phyloP scores from a whole-genome alignment of 1,140 invertebrate species.

The Brachionus angularis region DNA sequence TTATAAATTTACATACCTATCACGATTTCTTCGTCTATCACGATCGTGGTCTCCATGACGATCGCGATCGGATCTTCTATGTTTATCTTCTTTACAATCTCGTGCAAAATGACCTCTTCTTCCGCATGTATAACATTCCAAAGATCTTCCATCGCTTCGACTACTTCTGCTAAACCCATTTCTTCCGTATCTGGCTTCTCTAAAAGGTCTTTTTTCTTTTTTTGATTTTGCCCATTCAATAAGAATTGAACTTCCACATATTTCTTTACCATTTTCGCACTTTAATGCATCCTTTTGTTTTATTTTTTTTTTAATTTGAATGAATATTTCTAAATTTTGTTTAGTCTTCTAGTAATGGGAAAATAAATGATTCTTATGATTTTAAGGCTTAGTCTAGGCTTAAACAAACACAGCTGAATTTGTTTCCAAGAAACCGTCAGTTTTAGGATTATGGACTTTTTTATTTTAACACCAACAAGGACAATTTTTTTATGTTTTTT shows the following conservation, averaged over 20 bases:
- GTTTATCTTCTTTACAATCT: constrained; percentile 63
- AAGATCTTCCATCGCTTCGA: background rate
- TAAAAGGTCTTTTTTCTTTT: background rate
- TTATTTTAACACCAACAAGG: too few relatives aligned
- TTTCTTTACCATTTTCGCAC: constrained; percentile 37
- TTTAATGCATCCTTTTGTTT: constrained; percentile 43
- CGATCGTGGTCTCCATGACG: background rate
- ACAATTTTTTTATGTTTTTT: too few relatives aligned
- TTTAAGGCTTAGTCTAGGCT: too few relatives aligned
- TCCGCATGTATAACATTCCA: constrained; percentile 79
- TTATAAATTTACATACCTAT: too few relatives aligned
- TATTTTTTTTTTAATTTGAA: background rate
- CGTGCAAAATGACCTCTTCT: constrained; percentile 83
- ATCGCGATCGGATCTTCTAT: constrained; percentile 43
- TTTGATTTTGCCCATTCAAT: constrained; percentile 36
- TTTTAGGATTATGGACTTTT: too few relatives aligned
- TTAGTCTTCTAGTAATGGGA: too few relatives aligned
- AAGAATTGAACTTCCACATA: constrained; percentile 26
- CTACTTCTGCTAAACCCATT: constrained; percentile 11
- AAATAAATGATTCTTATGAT: too few relatives aligned
- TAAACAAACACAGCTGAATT: too few relatives aligned
- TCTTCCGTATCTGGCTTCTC: background rate
- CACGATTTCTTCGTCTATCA: background rate
- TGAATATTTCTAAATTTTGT: too few relatives aligned
- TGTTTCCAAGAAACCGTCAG: too few relatives aligned